A percentile compares a stretch with the other conserved stretches of the same genome.
Conservation (phyloP, 53 echinoderm and acorn worm genomes). For the Apostichopus leukothele region DNA sequence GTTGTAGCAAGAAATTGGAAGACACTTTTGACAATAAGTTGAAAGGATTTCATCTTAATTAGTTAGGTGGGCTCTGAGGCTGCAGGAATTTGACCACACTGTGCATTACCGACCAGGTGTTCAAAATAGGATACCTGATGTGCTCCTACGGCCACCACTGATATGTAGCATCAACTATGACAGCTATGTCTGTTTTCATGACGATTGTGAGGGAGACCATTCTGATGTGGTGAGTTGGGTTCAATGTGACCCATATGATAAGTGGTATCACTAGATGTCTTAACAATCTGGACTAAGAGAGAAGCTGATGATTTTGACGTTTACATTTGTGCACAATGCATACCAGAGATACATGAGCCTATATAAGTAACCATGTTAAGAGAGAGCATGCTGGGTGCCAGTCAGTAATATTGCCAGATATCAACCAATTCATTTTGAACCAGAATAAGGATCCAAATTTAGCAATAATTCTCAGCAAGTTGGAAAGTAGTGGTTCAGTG, state of each 20-base stretch:
- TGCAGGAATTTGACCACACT: conserved; percentile 51
- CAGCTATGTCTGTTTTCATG: conserved; percentile 33
- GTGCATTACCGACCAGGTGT: conserved; percentile 57
- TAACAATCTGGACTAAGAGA: conserved; percentile 9
- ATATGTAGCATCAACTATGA: conserved; percentile 35
- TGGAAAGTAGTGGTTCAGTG: too few species aligned
- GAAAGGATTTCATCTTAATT: neutral
- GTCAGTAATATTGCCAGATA: neutral
- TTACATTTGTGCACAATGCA: conserved; percentile 13
- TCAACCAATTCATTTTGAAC: neutral
- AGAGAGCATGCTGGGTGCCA: neutral
- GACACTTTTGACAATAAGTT: too few species aligned
- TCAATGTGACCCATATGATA: conserved; percentile 56
- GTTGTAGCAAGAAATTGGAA: too few species aligned
- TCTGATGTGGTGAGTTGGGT: conserved; percentile 50
- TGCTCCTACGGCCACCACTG: conserved; percentile 2
- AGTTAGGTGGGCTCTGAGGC: conserved; percentile 54
- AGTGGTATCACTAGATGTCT: conserved; percentile 52
- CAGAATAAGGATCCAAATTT: neutral
- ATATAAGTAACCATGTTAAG: neutral
- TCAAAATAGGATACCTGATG: conserved; percentile 53
- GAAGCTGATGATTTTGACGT: conserved; percentile 16
- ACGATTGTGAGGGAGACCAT: conserved; percentile 16
- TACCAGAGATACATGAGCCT: conserved; percentile 18
- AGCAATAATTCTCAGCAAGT: neutral